These are phyloP conservation scores for Theodoxus fluviatilis DNA, from an alignment of 2,888 invertebrate genomes.

Conservation along the genomic window DNA sequence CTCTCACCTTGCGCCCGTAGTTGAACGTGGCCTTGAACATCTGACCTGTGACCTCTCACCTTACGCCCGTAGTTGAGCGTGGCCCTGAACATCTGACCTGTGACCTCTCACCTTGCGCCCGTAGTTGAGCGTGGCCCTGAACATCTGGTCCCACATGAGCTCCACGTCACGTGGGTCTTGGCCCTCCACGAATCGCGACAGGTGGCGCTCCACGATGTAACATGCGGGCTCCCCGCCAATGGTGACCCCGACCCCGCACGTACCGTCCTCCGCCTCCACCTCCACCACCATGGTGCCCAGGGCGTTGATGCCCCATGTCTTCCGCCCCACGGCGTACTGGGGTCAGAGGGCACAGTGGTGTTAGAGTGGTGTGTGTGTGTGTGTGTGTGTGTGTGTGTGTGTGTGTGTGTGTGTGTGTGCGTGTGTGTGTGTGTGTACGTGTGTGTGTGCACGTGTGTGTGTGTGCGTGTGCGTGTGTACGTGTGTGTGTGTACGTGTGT, in stretches of 20 bases:
- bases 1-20: no score
- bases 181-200: slow-evolving; percentile 60
- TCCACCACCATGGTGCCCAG: slow-evolving; percentile 58
- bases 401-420: slow-evolving; percentile 15
- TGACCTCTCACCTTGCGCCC: slow-evolving; percentile 61
- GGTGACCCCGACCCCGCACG: slow-evolving; percentile 57
- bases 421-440: no score
- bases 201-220: slow-evolving; percentile 59
- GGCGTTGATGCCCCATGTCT: slow-evolving; percentile 63
- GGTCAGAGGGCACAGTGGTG: slow-evolving; percentile 26
- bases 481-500: no score
- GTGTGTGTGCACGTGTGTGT: no score
- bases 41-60: no score
- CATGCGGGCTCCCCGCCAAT: slow-evolving; percentile 61
- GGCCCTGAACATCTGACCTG: slow-evolving; percentile 59
- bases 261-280: slow-evolving; percentile 59
- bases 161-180: slow-evolving; percentile 59
- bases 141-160: slow-evolving; percentile 60
- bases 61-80: slow-evolving; percentile 61
- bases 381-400: slow-evolving; percentile 21
- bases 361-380: not conserved
- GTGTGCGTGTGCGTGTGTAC: no score
- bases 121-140: slow-evolving; percentile 58
- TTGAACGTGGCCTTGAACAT: slow-evolving; percentile 60
- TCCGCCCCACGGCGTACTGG: slow-evolving; percentile 49